A percentile compares a stretch with the other conserved stretches of the same genome.
phyloP scores from a whole-genome alignment of 2,888 invertebrate species.

The Dicroscelio sp. region DNA sequence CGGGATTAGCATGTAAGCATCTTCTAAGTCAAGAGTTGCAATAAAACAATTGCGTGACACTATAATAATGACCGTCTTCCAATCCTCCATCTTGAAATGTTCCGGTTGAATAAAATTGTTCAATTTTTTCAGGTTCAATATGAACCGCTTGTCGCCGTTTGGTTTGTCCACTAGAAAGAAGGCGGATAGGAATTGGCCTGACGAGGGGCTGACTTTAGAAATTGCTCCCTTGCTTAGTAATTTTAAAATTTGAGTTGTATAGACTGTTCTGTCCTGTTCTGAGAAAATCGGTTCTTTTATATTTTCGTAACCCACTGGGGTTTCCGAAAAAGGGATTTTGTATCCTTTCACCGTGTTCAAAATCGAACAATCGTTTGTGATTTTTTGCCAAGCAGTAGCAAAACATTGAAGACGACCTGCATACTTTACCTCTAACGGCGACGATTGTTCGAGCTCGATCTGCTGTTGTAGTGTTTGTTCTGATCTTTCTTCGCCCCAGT shows the following conservation, averaged over 20 bases:
- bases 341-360: not conserved
- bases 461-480: not conserved
- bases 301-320: not conserved
- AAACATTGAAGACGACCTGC: slow-evolving; percentile 18
- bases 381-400: not conserved
- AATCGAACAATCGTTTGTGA: not conserved
- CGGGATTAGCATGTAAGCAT: too few relatives aligned
- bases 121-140: not conserved
- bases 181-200: not conserved
- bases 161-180: not conserved
- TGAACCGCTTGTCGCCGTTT: not conserved
- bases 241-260: not conserved
- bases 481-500: not conserved
- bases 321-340: not conserved
- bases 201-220: not conserved
- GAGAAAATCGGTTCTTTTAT: not conserved
- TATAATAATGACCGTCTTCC: not conserved
- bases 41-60: too few relatives aligned
- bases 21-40: too few relatives aligned
- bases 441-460: not conserved
- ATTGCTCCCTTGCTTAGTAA: not conserved
- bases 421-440: slow-evolving; percentile 20
- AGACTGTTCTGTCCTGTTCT: too few relatives aligned
- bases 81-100: not conserved
- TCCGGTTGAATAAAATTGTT: not conserved